A percentile compares a stretch with the other conserved stretches of the same genome.
Conservation (phyloP, 2,888 invertebrate species). For the Ichneumon xanthorius region DNA sequence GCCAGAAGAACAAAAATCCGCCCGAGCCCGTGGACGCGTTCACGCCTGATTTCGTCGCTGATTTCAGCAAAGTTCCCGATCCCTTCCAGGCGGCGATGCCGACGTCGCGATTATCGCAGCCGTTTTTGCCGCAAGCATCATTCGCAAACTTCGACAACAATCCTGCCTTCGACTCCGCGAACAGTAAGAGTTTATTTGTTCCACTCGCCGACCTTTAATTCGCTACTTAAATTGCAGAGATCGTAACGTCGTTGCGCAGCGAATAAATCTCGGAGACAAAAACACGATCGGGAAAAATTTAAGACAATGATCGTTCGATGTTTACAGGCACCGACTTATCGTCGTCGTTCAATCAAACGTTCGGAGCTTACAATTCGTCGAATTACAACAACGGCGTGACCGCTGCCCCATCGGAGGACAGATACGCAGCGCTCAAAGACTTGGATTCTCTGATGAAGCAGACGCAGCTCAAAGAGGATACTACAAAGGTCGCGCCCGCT, state of each 20-base stretch:
- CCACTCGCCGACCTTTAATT: not conserved
- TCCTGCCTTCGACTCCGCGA: slow-evolving; percentile 87
- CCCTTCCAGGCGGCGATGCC: slow-evolving; percentile 79
- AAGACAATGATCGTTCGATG: slow-evolving; percentile 13
- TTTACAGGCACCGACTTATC: slow-evolving; percentile 61
- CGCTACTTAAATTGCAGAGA: not conserved
- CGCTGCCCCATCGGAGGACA: slow-evolving; percentile 89
- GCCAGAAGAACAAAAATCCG: slow-evolving; percentile 71
- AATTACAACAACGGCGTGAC: slow-evolving; percentile 79
- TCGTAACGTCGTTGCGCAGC: not conserved
- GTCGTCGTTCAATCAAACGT: slow-evolving; percentile 70
- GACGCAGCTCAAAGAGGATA: slow-evolving; percentile 81
- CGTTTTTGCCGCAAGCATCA: slow-evolving; percentile 84
- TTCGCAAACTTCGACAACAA: slow-evolving; percentile 92
- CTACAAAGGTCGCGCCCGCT: slow-evolving; percentile 70
- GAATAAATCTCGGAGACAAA: not conserved
- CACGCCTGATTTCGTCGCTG: slow-evolving; percentile 82
- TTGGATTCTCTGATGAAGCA: slow-evolving; percentile 90
- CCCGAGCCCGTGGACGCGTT: slow-evolving; percentile 78
- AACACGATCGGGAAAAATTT: not conserved
- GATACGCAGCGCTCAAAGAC: slow-evolving; percentile 98
- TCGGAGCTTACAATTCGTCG: slow-evolving; percentile 70
- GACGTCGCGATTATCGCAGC: slow-evolving; percentile 79
- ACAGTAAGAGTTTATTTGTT: slow-evolving; percentile 70
- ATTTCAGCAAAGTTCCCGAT: slow-evolving; percentile 82